These are phyloP conservation scores for Hystrix brachyura DNA, from an alignment of 2,113 vertebrate species.

Conservation along the genomic window DNA sequence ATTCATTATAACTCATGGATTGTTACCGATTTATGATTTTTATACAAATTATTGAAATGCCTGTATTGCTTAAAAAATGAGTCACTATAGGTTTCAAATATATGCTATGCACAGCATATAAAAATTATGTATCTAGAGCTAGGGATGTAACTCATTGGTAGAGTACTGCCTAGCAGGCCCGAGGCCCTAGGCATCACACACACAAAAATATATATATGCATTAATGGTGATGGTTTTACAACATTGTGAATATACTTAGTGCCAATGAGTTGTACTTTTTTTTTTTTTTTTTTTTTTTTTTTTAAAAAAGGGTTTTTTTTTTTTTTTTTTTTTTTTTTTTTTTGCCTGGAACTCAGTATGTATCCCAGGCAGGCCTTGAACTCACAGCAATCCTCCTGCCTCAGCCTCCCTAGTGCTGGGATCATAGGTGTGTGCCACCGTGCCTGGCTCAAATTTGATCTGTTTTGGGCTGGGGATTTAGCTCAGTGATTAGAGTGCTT, in stretches of 20 bases:
- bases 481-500: too few species aligned
- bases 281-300: neutral
- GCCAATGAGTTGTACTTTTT: neutral
- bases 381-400: neutral
- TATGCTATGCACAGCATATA: neutral
- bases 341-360: neutral
- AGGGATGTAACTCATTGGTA: neutral
- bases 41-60: neutral
- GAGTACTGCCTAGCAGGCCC: neutral
- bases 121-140: neutral
- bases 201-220: neutral
- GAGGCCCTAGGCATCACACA: neutral
- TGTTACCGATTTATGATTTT: neutral
- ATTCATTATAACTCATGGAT: neutral
- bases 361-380: neutral
- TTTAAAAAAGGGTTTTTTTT: neutral
- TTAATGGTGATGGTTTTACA: neutral
- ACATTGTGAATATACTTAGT: neutral
- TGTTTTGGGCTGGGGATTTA: neutral
- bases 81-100: neutral
- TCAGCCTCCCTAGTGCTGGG: neutral
- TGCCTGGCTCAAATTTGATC: neutral
- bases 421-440: neutral
- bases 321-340: neutral
- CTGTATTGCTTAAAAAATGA: conserved; percentile 8